phyloP scores from a whole-genome alignment of 2,888 invertebrate genomes.

The Drosophila leonis region DNA sequence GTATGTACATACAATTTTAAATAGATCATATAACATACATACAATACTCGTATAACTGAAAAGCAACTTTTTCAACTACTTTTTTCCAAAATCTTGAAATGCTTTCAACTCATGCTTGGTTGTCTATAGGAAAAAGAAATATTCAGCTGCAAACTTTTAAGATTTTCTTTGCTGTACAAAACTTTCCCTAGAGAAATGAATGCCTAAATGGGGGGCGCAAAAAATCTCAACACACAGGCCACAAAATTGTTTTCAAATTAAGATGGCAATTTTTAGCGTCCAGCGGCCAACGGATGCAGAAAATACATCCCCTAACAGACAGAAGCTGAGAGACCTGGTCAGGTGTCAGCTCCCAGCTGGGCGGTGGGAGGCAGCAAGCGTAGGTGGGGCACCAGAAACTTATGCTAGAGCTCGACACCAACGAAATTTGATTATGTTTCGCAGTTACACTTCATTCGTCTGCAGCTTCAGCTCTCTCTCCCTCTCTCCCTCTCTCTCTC shows the following conservation, averaged over 20 bases:
- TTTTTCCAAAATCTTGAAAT: not conserved
- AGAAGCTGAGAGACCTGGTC: conserved; percentile 24
- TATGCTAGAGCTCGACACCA: conserved; percentile 39
- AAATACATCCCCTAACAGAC: conserved; percentile 8
- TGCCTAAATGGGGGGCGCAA: conserved; percentile 37
- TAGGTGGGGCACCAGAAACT: conserved; percentile 37
- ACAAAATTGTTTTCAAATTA: conserved; percentile 80
- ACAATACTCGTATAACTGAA: too few species aligned
- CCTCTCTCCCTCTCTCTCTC: not conserved
- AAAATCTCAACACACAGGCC: conserved; percentile 36
- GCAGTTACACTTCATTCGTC: conserved; percentile 76
- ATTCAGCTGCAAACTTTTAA: conserved; percentile 7
- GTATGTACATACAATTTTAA: not conserved
- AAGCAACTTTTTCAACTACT: too few species aligned
- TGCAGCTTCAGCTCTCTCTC: conserved; percentile 3
- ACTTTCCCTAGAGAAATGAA: conserved; percentile 59
- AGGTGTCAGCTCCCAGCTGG: conserved; percentile 13
- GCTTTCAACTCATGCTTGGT: not conserved
- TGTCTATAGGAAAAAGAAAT: not conserved
- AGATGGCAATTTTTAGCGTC: conserved; percentile 62
- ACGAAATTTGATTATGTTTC: conserved; percentile 77
- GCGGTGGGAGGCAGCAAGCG: not conserved
- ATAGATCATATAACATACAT: not conserved
- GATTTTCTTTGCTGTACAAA: conserved; percentile 7
- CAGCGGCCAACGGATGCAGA: conserved; percentile 7